These are phyloP conservation scores for Rhagoletis pomonella DNA, from an alignment of 1,140 invertebrate species.

Conservation along the genomic window DNA sequence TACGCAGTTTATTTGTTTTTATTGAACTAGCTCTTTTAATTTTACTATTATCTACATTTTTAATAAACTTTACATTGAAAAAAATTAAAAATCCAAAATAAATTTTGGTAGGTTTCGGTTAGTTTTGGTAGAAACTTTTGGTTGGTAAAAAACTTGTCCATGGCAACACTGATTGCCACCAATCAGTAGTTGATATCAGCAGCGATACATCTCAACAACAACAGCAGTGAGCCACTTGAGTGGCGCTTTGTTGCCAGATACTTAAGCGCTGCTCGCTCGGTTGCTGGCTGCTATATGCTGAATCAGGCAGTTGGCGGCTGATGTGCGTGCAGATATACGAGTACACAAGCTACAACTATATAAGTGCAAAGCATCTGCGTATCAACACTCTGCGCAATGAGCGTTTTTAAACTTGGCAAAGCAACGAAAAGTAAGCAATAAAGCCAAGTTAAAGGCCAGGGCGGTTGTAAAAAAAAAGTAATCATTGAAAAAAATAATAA, in stretches of 20 bases:
- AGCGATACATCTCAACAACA: background rate
- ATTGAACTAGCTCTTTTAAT: no score
- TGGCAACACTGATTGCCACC: background rate
- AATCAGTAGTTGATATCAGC: conserved; percentile 38
- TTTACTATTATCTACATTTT: no score
- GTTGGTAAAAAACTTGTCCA: no score
- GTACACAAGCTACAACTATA: conserved; percentile 12
- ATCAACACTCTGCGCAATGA: background rate
- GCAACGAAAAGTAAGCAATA: background rate
- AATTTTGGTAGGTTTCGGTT: no score
- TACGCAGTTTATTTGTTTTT: no score
- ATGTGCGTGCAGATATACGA: conserved; percentile 33
- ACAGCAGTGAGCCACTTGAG: conserved; percentile 5
- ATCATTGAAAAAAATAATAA: background rate
- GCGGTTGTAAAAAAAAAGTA: background rate
- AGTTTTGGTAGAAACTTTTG: no score
- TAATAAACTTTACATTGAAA: no score
- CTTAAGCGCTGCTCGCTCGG: background rate
- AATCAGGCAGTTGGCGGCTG: background rate
- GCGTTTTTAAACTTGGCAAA: background rate
- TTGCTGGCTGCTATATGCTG: background rate
- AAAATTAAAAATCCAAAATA: no score
- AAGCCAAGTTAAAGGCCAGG: conserved; percentile 7
- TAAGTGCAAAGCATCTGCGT: background rate
- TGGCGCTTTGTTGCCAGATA: conserved; percentile 37